Conservation (phyloP, 30 jellyfish, hydroid and myxozoan species). For the Aurelia coerulea region DNA sequence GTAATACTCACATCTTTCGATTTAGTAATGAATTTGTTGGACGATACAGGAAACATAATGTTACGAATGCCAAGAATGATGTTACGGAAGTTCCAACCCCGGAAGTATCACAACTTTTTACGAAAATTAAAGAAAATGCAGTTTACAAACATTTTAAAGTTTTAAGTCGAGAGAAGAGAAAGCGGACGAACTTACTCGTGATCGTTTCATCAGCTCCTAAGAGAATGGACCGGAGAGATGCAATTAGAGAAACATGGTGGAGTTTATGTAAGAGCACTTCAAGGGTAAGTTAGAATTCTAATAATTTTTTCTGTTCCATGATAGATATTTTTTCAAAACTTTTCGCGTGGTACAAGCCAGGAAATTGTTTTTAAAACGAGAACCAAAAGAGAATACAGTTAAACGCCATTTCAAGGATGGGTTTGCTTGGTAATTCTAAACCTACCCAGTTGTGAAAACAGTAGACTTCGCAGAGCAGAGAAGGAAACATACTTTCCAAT, state of each 20-base stretch:
- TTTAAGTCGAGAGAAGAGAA: background rate
- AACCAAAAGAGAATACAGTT: too few species aligned
- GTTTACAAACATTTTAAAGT: conserved; percentile 30
- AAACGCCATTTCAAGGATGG: too few species aligned
- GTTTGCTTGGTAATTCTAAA: too few species aligned
- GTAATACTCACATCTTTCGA: too few species aligned
- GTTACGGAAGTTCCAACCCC: too few species aligned
- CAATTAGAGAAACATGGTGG: conserved; percentile 65
- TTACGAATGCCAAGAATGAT: too few species aligned
- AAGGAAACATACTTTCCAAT: too few species aligned
- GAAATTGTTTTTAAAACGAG: background rate
- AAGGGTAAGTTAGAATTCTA: background rate
- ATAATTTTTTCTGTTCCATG: background rate
- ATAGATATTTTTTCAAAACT: background rate
- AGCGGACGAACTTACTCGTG: background rate
- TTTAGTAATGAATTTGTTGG: background rate
- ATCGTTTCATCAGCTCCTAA: conserved; percentile 59
- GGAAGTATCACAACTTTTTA: too few species aligned
- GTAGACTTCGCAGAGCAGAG: too few species aligned
- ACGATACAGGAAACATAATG: too few species aligned
- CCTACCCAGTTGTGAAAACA: too few species aligned
- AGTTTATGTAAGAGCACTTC: conserved; percentile 16
- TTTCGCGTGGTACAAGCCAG: background rate
- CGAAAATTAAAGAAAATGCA: background rate
- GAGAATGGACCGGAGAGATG: conserved; percentile 41